Conservation (phyloP, 2,113 vertebrate genomes). For the Oryzias curvinotus region DNA sequence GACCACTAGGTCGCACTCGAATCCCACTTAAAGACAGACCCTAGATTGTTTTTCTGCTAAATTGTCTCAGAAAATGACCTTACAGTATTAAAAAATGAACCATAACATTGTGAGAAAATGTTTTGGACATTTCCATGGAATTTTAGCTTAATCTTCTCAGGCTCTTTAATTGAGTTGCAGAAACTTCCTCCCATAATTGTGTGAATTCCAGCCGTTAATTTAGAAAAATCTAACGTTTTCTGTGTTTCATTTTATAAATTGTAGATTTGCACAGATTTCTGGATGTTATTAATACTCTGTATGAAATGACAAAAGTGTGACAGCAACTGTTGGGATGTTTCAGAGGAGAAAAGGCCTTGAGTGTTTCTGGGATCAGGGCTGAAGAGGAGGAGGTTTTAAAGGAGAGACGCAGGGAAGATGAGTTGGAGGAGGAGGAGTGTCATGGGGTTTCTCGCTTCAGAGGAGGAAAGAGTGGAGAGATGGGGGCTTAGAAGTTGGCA, state of each 20-base stretch:
- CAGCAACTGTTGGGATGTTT: slow-evolving; percentile 27
- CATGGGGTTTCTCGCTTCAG: slow-evolving; percentile 50
- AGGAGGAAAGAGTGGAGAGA: slow-evolving; percentile 47
- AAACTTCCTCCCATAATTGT: too few species aligned
- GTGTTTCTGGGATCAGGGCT: slow-evolving; percentile 60
- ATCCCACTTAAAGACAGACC: slow-evolving; percentile 31
- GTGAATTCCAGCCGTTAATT: too few species aligned
- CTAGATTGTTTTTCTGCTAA: slow-evolving; percentile 5
- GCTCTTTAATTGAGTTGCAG: too few species aligned
- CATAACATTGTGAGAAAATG: not conserved
- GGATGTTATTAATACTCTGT: not conserved
- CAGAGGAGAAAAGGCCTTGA: slow-evolving; percentile 30
- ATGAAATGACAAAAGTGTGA: slow-evolving; percentile 27
- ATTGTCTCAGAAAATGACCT: not conserved
- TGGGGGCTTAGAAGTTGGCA: slow-evolving; percentile 55
- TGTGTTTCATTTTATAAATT: too few species aligned
- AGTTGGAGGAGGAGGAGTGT: slow-evolving; percentile 30
- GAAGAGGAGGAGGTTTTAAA: slow-evolving; percentile 52
- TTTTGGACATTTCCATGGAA: too few species aligned
- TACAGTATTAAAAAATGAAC: not conserved
- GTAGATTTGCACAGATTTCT: too few species aligned
- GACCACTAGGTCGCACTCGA: slow-evolving; percentile 52
- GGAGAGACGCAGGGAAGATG: slow-evolving; percentile 34
- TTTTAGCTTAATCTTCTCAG: too few species aligned
- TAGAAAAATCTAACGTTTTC: too few species aligned